Evolutionary conservation across 2,888 invertebrate species (phyloP), one percentile per base, ranked within the genome.

Genomic region (Mesochorus sp.): DNA sequence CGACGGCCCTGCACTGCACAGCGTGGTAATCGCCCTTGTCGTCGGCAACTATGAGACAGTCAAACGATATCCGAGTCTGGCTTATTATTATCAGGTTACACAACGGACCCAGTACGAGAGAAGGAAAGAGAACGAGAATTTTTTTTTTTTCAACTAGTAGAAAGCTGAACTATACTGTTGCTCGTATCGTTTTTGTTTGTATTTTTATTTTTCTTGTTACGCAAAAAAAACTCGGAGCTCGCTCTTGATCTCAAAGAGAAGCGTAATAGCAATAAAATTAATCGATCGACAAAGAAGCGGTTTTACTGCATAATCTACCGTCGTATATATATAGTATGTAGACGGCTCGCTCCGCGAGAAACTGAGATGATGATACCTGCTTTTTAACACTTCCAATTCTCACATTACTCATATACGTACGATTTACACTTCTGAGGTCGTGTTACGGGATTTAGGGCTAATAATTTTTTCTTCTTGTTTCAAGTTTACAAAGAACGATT

Each of bases 1-100:
- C 28, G 31, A 21, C 24, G 44, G 51, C n/a, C n/a, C n/a, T 10
- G 47, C 14, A 34, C 10, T 19, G 31, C 24, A 42, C 10, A 8
- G 37, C 24, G 17, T 55, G 28, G 55, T 73, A 49, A 49, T 73
- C 68, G 57, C n/a, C n/a, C n/a, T 55, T n/a, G 55, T 51, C 39
- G 67, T 49, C 55, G 53, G 28, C 55, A 67, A 61, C 37, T 49
- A 59, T 21, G 19, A n/a, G n/a, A 42, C 71, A 55, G 49, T 66
- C 28, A 57, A 49, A 64, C 34, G 64, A 70, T 61, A 73, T 37
- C 57, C 51, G 49, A 68, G 68, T 47, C 67, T 47, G 61, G 55
- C 64, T 62, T 64, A 68, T 68, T n/a, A n/a, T n/a, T 68, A 77
- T 70, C 68, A 53, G 62, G 49, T 71, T 57, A 71, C 64, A 76